phyloP scores from a whole-genome alignment of 1,140 invertebrate species.

The Drosophila asahinai region DNA sequence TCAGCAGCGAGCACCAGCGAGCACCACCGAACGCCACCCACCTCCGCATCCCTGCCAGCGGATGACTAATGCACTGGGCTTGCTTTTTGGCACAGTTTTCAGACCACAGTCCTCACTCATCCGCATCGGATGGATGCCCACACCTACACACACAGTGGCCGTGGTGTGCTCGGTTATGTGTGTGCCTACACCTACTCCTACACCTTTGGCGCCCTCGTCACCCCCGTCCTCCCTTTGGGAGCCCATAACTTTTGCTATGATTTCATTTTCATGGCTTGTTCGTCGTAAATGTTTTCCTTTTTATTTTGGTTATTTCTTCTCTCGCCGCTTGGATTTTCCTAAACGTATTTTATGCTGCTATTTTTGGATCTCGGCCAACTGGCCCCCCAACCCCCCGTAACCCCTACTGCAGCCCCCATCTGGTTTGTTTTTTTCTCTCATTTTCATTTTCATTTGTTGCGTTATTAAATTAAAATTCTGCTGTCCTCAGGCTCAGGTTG shows the following conservation, averaged over 20 bases:
- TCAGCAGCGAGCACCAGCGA: background rate
- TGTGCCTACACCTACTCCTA: constrained; percentile 43
- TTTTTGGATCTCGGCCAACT: constrained; percentile 65
- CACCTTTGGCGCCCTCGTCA: constrained; percentile 15
- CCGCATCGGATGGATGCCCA: constrained; percentile 55
- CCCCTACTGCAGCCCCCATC: background rate
- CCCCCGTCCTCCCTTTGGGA: background rate
- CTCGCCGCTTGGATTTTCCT: constrained; percentile 33
- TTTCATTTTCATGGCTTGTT: constrained; percentile 69
- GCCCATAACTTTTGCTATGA: constrained; percentile 53
- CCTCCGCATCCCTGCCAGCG: background rate
- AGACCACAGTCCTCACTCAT: constrained; percentile 61
- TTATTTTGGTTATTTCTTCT: constrained; percentile 55
- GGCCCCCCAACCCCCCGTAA: background rate
- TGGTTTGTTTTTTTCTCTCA: constrained; percentile 7
- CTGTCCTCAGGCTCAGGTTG: constrained; percentile 62
- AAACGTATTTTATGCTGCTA: constrained; percentile 63
- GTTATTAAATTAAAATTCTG: constrained; percentile 70
- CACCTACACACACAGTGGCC: constrained; percentile 45
- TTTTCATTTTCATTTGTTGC: constrained; percentile 61
- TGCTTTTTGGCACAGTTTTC: constrained; percentile 75
- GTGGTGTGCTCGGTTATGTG: constrained; percentile 6
- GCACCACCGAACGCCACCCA: background rate
- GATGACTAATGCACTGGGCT: constrained; percentile 63
- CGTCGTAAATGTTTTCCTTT: constrained; percentile 67